Base-by-base conservation (phyloP, 1,140 invertebrate species). In the Choristoneura fumiferana region DNA sequence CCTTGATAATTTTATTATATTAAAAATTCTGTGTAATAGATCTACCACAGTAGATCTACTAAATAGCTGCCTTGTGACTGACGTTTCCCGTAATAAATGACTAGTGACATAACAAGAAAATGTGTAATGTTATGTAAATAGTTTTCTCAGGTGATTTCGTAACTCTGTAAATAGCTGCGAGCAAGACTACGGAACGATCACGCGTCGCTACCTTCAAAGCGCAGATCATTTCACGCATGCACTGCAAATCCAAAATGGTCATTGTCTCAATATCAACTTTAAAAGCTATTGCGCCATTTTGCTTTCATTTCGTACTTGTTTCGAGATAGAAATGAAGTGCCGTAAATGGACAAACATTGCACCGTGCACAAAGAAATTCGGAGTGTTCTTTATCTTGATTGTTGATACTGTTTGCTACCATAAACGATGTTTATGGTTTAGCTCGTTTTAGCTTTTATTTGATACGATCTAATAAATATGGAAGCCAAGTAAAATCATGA, bases 111-210 rank as follows among this genome's bases (percentile, higher is more conserved):
- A 60, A 60, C n/a, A 36, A 38, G 53, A 54, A 60, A 60, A 78
- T 65, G 60, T 69, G 39, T 49, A 68, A 49, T 22, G 57, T 68
- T 68, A 68, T 68, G 66, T 62, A 68, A 68, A 58, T 58, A 58
- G 40, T 60, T 60, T 57, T 63, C 56, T 69, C 56, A 55, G 49
- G 14, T 43, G 56, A 73, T 81, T 71, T 73, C 70, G 65, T 79
- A 81, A 83, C 64, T 55, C 38, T 56, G 57, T 58, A 63, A 81
- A 78, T 82, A 69, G 54, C 68, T 73, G 33, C 55, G 49, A 63
- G 49, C 61, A 68, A 70, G 65, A 49, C 54, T 65, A 49, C 68
- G 73, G 70, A 75, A 81, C 78, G 66, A 72, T 52, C 67, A 73
- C 73, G 75, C 73, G 69, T 78, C 70, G 71, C 60, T 78, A 70